Base-by-base conservation (phyloP, 2,888 invertebrate species). In the Agrenia bidenticulata region DNA sequence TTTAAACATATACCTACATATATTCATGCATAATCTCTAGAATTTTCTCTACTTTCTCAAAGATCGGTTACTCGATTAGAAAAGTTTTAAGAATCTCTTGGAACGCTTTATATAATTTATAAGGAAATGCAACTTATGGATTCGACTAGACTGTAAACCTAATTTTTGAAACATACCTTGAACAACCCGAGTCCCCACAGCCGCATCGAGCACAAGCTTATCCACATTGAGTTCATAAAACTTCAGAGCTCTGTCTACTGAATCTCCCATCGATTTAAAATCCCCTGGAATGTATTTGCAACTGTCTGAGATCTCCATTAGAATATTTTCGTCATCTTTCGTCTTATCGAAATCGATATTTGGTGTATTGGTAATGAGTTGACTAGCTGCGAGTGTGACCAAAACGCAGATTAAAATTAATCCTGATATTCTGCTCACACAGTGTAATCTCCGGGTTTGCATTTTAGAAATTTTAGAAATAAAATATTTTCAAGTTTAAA, bases 151-250 rank as follows among this genome's bases (percentile, higher is more conserved):
- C 42, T 53, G 51, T n/a, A 41, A 23, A 59, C 26, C 26, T 11
- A 39, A 15, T 15, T 39, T 39, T 39, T 11, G 15, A 27, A 54
- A 26, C 54, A 58, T 57, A 73, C 74, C 67, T 59, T 73, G 55
- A 11, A 70, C 53, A 27, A 73, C 66, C 50, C 67, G 66, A 4
- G 73, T 66, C 4, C 74, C 74, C 15, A 71, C 50, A 11, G 73
- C 71, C 19, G 73, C 72, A 63, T 74, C 74, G 53, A 74, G n/a
- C 5, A 73, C 67, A 19, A 64, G 54, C 9, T 21, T 41, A 1
- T 60, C 53, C 0, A 53, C 51, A 54, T 70, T 62, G n/a, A 15
- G n/a, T n/a, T 67, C 64, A 37, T 55, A 70, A 63, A 67, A 70
- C 7, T 50, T 50, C 7, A 70, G 23, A 7, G 57, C 57, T 15